phyloP scores from a whole-genome alignment of 2,113 vertebrate genomes.

The Mohoua ochrocephala region DNA sequence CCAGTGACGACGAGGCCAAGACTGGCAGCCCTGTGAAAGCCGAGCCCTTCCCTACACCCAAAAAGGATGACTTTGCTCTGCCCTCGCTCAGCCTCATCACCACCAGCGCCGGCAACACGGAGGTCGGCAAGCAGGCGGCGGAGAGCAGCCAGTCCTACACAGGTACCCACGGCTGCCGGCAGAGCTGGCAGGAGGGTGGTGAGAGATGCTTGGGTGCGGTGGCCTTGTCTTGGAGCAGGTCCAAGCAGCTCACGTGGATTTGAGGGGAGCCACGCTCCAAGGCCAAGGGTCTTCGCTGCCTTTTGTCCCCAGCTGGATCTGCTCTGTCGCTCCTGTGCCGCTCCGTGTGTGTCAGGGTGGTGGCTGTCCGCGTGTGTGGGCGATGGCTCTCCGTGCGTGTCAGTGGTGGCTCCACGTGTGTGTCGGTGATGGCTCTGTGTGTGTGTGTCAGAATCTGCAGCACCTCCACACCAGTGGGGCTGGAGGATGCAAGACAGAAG shows the following conservation, averaged over 20 bases:
- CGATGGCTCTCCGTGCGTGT: background rate
- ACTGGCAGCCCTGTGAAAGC: conserved; percentile 53
- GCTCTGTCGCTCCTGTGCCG: background rate
- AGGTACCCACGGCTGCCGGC: conserved; percentile 36
- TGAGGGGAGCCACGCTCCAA: background rate
- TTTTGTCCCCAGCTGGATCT: background rate
- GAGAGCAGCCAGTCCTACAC: conserved; percentile 67
- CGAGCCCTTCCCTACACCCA: conserved; percentile 52
- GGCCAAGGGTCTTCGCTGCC: background rate
- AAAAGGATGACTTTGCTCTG: conserved; percentile 69
- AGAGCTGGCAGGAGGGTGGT: background rate
- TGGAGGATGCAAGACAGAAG: background rate
- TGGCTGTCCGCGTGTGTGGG: background rate
- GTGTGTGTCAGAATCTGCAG: background rate
- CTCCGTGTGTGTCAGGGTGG: background rate
- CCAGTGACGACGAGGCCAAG: conserved; percentile 79
- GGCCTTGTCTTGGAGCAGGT: background rate
- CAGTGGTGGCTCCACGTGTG: background rate
- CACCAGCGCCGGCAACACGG: background rate
- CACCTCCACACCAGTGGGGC: background rate
- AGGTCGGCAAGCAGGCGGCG: conserved; percentile 43
- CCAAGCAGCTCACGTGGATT: rapidly evolving
- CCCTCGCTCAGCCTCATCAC: conserved; percentile 71
- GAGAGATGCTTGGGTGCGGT: background rate
- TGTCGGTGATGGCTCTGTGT: background rate